phyloP scores from a whole-genome alignment of 2,888 invertebrate genomes.

The Alsophila aescularia region DNA sequence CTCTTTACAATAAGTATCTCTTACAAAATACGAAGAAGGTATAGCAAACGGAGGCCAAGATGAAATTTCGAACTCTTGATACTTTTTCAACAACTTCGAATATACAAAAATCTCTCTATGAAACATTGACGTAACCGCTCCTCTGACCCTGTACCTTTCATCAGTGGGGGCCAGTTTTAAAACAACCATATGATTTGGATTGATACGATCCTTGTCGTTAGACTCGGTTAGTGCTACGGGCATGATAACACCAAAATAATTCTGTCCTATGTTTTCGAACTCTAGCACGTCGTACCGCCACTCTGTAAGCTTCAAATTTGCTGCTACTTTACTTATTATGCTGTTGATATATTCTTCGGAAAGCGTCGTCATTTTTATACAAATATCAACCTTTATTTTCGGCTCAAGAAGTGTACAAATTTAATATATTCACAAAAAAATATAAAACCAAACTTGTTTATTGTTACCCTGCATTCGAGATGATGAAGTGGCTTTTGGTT shows the following conservation, averaged over 20 bases:
- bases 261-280: conserved; percentile 67
- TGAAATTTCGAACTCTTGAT: conserved; percentile 33
- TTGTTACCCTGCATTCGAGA: too few species aligned
- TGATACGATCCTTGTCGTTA: conserved; percentile 17
- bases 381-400: too few species aligned
- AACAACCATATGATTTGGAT: conserved; percentile 45
- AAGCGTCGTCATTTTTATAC: conserved; percentile 5
- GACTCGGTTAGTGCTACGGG: conserved; percentile 58
- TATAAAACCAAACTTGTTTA: too few species aligned
- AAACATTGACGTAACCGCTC: conserved; percentile 69
- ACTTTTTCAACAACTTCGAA: conserved; percentile 54
- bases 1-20: conserved; percentile 65
- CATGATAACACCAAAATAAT: conserved; percentile 72
- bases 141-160: conserved; percentile 69
- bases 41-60: conserved; percentile 42
- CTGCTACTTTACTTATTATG: conserved; percentile 11
- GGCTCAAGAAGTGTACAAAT: too few species aligned
- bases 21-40: conserved; percentile 63
- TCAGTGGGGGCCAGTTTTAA: conserved; percentile 74
- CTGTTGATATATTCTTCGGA: conserved; percentile 16
- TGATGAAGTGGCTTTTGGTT: too few species aligned
- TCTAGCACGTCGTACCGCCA: conserved; percentile 51
- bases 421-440: too few species aligned
- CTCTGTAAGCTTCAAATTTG: conserved; percentile 3
- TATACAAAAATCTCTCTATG: conserved; percentile 70